Evolutionary conservation across 2,888 invertebrate species (phyloP).

Genomic region (Tachina fera): DNA sequence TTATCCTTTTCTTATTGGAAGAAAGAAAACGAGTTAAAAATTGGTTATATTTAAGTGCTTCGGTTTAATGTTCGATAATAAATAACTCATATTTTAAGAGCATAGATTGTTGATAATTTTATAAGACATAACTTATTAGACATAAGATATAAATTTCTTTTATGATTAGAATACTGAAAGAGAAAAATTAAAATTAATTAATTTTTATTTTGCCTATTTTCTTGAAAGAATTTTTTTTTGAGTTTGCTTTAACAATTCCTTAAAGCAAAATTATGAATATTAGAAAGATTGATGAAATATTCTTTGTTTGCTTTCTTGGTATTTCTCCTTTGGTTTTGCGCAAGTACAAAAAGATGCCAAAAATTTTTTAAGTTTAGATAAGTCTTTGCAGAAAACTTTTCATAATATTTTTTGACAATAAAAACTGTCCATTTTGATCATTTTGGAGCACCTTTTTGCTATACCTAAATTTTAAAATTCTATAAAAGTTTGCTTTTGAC

Average conservation of each 20-base stretch:
- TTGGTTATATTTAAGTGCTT: constrained; percentile 18
- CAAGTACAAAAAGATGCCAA: too few species aligned
- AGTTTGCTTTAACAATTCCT: too few species aligned
- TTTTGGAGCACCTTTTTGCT: too few species aligned
- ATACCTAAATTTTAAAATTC: too few species aligned
- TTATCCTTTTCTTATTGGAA: background rate
- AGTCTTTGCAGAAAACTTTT: too few species aligned
- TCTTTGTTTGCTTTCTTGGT: too few species aligned
- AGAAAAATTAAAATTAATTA: background rate
- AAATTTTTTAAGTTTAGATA: too few species aligned
- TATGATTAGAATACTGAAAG: background rate
- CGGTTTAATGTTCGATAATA: constrained; percentile 4
- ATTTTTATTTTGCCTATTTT: background rate
- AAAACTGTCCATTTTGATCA: too few species aligned
- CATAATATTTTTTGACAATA: too few species aligned
- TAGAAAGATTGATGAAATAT: background rate
- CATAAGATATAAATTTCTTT: constrained; percentile 4
- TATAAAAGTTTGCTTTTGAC: too few species aligned
- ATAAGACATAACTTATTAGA: constrained; percentile 9
- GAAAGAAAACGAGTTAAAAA: background rate
- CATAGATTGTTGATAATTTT: background rate
- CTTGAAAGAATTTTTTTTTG: background rate
- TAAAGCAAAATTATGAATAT: background rate
- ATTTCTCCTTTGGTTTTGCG: too few species aligned
- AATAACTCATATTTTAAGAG: constrained; percentile 23